Base-by-base conservation (phyloP, 1,140 invertebrate genomes). In the Lepidurus packardi region DNA sequence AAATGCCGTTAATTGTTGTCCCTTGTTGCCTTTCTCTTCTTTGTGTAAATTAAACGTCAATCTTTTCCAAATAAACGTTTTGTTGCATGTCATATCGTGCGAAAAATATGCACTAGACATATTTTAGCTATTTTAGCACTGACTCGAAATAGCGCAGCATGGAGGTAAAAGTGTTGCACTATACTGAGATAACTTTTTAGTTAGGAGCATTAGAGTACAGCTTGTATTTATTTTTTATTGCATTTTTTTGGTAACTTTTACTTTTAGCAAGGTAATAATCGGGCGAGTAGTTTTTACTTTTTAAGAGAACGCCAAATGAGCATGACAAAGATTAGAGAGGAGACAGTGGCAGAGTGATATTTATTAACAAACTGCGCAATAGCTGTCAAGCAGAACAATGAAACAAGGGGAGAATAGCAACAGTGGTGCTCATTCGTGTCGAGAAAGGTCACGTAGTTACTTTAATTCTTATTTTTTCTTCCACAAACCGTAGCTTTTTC, bases 301-400 rank as follows among this genome's bases (percentile, higher is more conserved):
- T 65, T 11, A 65, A 65, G 16, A 21, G 6, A 13, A 65, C 8
- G 53, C 16, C 9, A 65, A 65, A 21, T 65, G 53, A 65, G 53
- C 53, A 65, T 65, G 53, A 16, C 53, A 65, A 65, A 65, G 53
- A 65, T 65, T 65, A 21, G 53, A 65, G 53, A 13, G 53, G 21
- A 65, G 21, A 65, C 53, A 65, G 9, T 65, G 53, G 53, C 8
- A 65, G 53, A 65, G 9, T 65, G 53, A 65, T 65, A 65, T 65
- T 65, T 65, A 65, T 65, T 65, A 34, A 34, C 53, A 65, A 65
- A 65, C 53, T 65, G 53, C 53, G 16, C 53, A 65, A 65, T 65
- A 65, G 53, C 53, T 65, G 53, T 65, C 53, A 65, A 65, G 53
- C 53, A 65, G 53, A 65, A 65, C 53, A 65, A 65, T n/a, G 53